A percentile compares a stretch with the other conserved stretches of the same genome.
These are phyloP conservation scores for Hylomyscus alleni DNA, from an alignment of 2,797 vertebrate species.

Conservation along the genomic window DNA sequence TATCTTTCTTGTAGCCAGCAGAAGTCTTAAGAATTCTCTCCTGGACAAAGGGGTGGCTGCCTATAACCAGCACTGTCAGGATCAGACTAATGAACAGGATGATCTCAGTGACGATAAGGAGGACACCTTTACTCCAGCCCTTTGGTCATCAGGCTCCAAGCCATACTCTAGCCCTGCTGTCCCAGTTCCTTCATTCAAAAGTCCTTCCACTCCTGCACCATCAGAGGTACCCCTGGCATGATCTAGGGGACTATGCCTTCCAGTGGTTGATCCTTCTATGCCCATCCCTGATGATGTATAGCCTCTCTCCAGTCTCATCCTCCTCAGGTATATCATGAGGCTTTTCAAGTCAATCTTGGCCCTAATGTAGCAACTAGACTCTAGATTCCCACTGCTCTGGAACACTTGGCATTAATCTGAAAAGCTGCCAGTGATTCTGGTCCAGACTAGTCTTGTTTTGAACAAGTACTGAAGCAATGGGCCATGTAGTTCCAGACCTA, in stretches of 20 bases:
- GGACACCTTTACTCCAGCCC: background rate
- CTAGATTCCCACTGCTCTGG: background rate
- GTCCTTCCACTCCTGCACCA: background rate
- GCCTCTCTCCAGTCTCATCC: background rate
- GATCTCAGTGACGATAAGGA: background rate
- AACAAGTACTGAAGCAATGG: background rate
- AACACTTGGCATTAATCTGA: background rate
- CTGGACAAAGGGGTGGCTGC: background rate
- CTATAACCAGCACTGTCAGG: background rate
- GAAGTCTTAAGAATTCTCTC: background rate
- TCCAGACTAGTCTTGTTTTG: background rate
- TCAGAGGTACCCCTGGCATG: background rate
- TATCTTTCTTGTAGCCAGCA: background rate
- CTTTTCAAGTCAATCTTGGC: no score
- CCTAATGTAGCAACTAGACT: background rate
- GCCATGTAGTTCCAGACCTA: background rate
- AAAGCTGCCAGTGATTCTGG: background rate
- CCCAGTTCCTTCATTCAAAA: background rate
- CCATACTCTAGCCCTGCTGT: no score
- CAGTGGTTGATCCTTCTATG: background rate
- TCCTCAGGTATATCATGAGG: background rate
- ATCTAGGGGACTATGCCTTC: background rate
- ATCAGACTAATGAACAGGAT: background rate
- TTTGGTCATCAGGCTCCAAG: background rate
- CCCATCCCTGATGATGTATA: background rate